A percentile compares a stretch with the other conserved stretches of the same genome.
These are phyloP conservation scores for Diadema setosum DNA, from an alignment of 35 echinoderm and acorn worm species.

Conservation along the genomic window DNA sequence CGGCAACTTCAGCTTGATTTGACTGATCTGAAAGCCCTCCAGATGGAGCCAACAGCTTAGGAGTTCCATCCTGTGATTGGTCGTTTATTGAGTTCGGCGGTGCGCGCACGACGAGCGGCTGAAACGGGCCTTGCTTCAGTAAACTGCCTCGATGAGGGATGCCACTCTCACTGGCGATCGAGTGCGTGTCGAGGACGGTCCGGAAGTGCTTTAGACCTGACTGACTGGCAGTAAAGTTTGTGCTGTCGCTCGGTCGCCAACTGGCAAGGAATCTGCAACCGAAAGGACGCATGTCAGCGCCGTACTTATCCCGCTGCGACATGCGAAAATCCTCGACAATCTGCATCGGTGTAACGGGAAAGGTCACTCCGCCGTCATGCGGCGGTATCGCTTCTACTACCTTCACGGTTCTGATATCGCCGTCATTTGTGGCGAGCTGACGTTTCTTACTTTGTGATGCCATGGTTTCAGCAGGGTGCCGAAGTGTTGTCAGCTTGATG, in stretches of 20 bases:
- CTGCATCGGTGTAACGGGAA: background rate
- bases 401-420: background rate
- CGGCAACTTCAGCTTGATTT: too few relatives aligned
- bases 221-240: too few relatives aligned
- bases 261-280: background rate
- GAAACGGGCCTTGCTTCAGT: background rate
- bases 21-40: too few relatives aligned
- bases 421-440: background rate
- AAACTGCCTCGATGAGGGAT: background rate
- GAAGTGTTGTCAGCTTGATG: background rate
- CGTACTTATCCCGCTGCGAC: background rate
- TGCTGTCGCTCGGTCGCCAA: slow-evolving; percentile 1
- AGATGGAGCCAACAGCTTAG: too few relatives aligned
- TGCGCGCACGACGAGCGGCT: too few relatives aligned
- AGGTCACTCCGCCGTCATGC: background rate
- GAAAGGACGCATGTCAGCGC: background rate
- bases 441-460: background rate
- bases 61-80: too few relatives aligned
- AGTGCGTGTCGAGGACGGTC: too few relatives aligned
- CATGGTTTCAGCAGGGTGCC: background rate
- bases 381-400: background rate
- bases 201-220: too few relatives aligned
- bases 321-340: slow-evolving; percentile 1
- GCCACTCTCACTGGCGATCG: too few relatives aligned
- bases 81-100: too few relatives aligned